These are phyloP conservation scores for Pseudois nayaur DNA, from an alignment of 2,113 vertebrate species.

Conservation along the genomic window DNA sequence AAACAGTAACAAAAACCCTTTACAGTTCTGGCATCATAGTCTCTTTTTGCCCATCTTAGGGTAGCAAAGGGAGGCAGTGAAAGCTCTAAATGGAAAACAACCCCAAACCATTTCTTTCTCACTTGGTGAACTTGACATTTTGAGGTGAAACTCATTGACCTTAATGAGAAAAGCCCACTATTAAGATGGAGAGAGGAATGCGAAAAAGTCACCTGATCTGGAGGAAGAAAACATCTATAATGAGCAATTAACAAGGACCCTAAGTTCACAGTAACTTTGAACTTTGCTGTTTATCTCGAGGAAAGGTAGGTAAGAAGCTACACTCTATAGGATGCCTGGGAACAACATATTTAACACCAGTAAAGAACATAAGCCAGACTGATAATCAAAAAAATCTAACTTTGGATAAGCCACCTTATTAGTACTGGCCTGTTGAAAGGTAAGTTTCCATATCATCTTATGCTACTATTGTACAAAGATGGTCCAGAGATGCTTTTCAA, in stretches of 20 bases:
- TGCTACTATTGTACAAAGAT: neutral
- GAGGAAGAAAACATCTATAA: neutral
- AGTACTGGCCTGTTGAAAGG: neutral
- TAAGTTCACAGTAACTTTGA: neutral
- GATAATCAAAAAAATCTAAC: neutral
- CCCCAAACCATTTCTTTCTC: neutral
- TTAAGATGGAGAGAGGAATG: neutral
- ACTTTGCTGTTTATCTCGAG: neutral
- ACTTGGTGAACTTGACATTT: neutral
- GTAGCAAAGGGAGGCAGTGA: neutral
- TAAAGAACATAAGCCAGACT: neutral
- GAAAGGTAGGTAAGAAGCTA: neutral
- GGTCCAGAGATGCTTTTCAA: neutral
- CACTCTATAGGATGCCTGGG: neutral
- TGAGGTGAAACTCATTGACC: neutral
- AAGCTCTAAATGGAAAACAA: neutral
- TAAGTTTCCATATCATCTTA: neutral
- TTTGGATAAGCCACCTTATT: neutral
- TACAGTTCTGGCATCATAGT: neutral
- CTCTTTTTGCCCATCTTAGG: neutral
- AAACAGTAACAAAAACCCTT: neutral
- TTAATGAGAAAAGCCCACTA: neutral
- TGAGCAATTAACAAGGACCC: neutral
- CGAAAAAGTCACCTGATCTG: neutral
- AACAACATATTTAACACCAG: neutral